A percentile compares a stretch with the other conserved stretches of the same genome.
phyloP scores from a whole-genome alignment of 2,797 vertebrate genomes.

The Trachops cirrhosus region DNA sequence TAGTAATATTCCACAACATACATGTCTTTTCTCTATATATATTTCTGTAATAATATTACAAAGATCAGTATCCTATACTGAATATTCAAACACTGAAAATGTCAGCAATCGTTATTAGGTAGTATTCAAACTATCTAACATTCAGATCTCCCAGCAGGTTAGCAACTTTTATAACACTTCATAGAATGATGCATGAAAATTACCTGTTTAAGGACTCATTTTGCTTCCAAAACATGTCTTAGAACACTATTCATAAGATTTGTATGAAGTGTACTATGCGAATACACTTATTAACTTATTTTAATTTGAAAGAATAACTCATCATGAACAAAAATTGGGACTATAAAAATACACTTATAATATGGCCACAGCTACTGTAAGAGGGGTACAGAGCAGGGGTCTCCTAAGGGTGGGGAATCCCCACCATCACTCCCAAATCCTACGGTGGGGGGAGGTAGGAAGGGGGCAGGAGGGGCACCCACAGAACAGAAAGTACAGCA shows the following conservation, averaged over 20 bases:
- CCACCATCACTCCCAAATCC: not conserved
- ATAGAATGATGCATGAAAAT: not conserved
- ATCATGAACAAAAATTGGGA: not conserved
- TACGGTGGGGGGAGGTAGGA: too few relatives aligned
- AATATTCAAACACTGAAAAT: not conserved
- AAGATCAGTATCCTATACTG: not conserved
- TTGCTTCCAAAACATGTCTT: slow-evolving; percentile 12
- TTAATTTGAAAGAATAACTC: not conserved
- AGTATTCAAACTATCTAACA: not conserved
- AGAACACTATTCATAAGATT: not conserved
- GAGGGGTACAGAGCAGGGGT: not conserved
- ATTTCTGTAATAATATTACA: not conserved
- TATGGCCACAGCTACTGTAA: not conserved
- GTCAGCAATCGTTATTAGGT: not conserved
- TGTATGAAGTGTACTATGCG: not conserved
- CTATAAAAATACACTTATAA: not conserved
- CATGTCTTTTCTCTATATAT: not conserved
- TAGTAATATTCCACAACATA: not conserved
- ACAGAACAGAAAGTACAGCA: not conserved
- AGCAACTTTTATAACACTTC: not conserved
- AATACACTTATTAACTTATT: not conserved
- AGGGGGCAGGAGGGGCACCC: not conserved
- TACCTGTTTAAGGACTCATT: slow-evolving; percentile 13
- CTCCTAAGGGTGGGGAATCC: not conserved
- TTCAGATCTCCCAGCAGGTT: not conserved